phyloP scores from a whole-genome alignment of 92 coral and sea anemone genomes.

The Pocillopora grandis region DNA sequence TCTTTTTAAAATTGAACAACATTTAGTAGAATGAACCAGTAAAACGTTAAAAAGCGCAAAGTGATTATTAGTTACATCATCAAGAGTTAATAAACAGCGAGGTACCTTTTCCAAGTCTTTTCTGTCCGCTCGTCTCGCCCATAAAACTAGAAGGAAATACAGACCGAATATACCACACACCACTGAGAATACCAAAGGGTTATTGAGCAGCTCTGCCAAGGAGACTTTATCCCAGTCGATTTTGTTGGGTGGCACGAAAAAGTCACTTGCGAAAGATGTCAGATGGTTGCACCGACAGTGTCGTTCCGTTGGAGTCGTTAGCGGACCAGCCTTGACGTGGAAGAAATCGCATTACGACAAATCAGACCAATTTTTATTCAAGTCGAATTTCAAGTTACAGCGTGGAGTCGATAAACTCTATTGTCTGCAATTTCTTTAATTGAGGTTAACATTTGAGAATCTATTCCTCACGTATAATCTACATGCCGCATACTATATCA shows the following conservation, averaged over 20 bases:
- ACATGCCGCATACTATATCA: no score
- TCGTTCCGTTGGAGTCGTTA: constrained; percentile 67
- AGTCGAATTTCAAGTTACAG: no score
- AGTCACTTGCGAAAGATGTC: constrained; percentile 92
- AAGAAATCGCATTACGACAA: not conserved
- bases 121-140: constrained; percentile 94
- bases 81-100: not conserved
- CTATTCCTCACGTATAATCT: no score
- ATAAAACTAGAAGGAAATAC: constrained; percentile 78
- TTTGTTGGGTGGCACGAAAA: constrained; percentile 93
- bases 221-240: constrained; percentile 90
- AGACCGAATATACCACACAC: constrained; percentile 83
- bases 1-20: no score
- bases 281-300: constrained; percentile 79
- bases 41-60: no score
- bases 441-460: no score
- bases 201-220: constrained; percentile 81
- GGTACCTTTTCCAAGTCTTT: constrained; percentile 93
- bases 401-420: no score
- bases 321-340: constrained; percentile 74
- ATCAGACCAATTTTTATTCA: not conserved
- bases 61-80: not conserved
- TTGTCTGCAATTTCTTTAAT: no score
- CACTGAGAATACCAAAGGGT: constrained; percentile 86
- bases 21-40: no score